A percentile compares a stretch with the other conserved stretches of the same genome.
Conservation (phyloP, 1,140 invertebrate genomes). For the Drosophila tsacasi region DNA sequence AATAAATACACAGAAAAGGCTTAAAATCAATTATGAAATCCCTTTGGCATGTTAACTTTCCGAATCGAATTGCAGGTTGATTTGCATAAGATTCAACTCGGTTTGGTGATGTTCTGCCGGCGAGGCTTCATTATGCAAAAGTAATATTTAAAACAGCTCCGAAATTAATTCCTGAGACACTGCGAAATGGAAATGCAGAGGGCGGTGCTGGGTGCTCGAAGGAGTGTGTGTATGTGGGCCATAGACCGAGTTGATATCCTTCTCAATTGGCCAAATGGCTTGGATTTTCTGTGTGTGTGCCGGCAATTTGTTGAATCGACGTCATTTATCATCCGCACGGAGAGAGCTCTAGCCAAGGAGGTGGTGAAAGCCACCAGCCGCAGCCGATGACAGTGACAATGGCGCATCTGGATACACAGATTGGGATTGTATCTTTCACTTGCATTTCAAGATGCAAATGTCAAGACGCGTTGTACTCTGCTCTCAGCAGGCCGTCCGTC, state of each 20-base stretch:
- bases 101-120: constrained; percentile 6
- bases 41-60: constrained; percentile 8
- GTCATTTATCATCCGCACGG: constrained; percentile 79
- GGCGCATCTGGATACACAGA: constrained; percentile 75
- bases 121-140: constrained; percentile 30
- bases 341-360: constrained; percentile 40
- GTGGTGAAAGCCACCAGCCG: constrained; percentile 36
- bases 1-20: background rate
- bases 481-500: constrained; percentile 10
- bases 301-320: constrained; percentile 74
- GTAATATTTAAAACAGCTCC: constrained; percentile 42
- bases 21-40: constrained; percentile 30
- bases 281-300: constrained; percentile 45
- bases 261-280: constrained; percentile 74
- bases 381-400: constrained; percentile 60
- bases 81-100: constrained; percentile 34
- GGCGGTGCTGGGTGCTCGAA: constrained; percentile 12
- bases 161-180: constrained; percentile 44
- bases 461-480: constrained; percentile 62
- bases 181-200: constrained; percentile 17
- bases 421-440: constrained; percentile 83
- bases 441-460: constrained; percentile 83
- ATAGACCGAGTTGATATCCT: constrained; percentile 63
- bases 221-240: constrained; percentile 36
- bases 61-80: constrained; percentile 18